Evolutionary conservation across 2,888 invertebrate species (phyloP), one percentile per base, ranked within the genome.

Genomic region (Teleogryllus oceanicus): DNA sequence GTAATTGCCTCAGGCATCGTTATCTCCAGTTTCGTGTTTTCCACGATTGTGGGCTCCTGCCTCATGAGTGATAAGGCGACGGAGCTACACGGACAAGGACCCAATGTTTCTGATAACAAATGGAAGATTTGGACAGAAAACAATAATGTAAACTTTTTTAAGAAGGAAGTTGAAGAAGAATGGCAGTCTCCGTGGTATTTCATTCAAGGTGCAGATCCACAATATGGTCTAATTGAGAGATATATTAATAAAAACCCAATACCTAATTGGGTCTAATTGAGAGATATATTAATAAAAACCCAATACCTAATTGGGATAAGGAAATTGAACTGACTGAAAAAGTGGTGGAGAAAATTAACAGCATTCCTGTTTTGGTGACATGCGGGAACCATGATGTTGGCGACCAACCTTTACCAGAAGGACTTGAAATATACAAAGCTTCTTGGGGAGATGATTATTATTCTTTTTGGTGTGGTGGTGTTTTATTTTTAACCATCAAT

Each of bases 371-470:
- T 78, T 85, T 90, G 62, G 89, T 88, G 83, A 87, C 89, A 16
- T 88, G 88, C 84, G 89, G 89, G 5, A 90, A 89, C 83, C 89
- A 90, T 83, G 89, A 89, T 83, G 84, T 89, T 50, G 89, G 89
- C 13, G 85, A 90, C 83, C 83, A 82, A 10, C 89, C 89, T 11
- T 88, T 88, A 1, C 80, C 80, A 16, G 83, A 85, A 75, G 84
- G 87, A 10, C 84, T 89, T 13, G 82, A 84, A 50, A 79, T 80
- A 79, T 85, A 85, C 79, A 83, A 83, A 51, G 79, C 83, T 10
- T 83, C 85, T 24, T 88, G 86, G 83, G 89, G 89, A 50, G 87
- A 88, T 83, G 89, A 89, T 83, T 89, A 86, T 83, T 89, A 87
- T 83, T 85, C 87, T 0, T 90, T 89, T 83, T 88, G 87, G 87